Percentiles rank a stretch among this genome's conserved stretches.
Conservation (phyloP, 2,797 vertebrate genomes). For the Pseudocheirus occidentalis region DNA sequence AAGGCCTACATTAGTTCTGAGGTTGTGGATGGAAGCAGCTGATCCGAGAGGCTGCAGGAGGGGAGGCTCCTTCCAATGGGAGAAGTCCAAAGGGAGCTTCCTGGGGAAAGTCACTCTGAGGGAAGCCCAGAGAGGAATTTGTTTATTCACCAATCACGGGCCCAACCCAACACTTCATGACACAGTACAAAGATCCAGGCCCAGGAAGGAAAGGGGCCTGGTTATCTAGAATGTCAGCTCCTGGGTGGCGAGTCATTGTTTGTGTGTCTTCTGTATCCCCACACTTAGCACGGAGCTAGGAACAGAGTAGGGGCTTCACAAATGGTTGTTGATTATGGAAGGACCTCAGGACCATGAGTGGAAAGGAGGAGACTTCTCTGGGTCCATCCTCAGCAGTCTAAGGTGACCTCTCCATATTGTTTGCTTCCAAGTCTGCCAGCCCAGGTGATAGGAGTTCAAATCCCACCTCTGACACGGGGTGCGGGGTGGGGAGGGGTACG, state of each 20-base stretch:
- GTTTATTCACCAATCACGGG: neutral
- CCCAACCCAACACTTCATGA: neutral
- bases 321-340: neutral
- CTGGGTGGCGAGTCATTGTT: neutral
- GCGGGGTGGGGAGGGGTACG: no score
- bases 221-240: neutral
- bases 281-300: neutral
- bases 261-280: neutral
- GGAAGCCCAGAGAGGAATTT: no score
- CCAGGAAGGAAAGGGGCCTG: neutral
- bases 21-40: neutral
- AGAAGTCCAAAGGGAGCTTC: neutral
- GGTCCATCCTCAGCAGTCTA: no score
- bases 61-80: no score
- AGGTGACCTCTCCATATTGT: neutral
- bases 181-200: neutral
- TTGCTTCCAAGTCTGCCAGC: neutral
- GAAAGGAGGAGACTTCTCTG: neutral
- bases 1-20: neutral
- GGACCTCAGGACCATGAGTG: neutral
- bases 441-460: no score
- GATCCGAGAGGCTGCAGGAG: no score
- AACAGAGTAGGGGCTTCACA: neutral
- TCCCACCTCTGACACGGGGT: no score
- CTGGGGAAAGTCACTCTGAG: no score